Base-by-base conservation (phyloP, 1,140 invertebrate genomes). In the Ericerus pela region DNA sequence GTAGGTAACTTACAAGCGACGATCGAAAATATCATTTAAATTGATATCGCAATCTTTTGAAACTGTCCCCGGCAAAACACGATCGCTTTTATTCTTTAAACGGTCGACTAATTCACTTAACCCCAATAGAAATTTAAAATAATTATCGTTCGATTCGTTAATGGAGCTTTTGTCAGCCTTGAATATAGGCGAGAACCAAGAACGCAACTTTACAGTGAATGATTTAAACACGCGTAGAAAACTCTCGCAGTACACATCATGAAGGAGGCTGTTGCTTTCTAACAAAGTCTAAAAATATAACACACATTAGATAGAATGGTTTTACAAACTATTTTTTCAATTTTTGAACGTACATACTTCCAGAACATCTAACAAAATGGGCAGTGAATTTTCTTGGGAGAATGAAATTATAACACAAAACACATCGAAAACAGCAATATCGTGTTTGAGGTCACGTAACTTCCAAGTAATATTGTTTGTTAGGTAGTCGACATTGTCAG, bases 1-100 rank as follows among this genome's bases (percentile, higher is more conserved):
- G n/a, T n/a, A n/a, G n/a, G n/a, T n/a, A n/a, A n/a, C n/a, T n/a
- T n/a, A n/a, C n/a, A n/a, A n/a, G n/a, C n/a, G n/a, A n/a, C n/a
- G n/a, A n/a, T 22, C 26, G 18, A 47, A 47, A 47, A 47, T 47
- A 47, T 47, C 41, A 24, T 47, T 47, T 14, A 47, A 47, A 3
- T 24, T 24, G 22, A 47, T 47, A 24, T 47, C 41, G 4, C 14
- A 10, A 24, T 47, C 41, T 20, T 22, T 22, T 47, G 18, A 22
- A 47, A 47, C 20, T n/a, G n/a, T n/a, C n/a, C n/a, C n/a, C n/a
- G n/a, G n/a, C n/a, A n/a, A n/a, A n/a, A n/a, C n/a, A n/a, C n/a
- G n/a, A n/a, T n/a, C n/a, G 20, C 14, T 47, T 22, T 3, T 18
- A 22, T 47, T 10, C 8, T 47, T 47, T 5, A 24, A 24, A 12